phyloP scores from a whole-genome alignment of 2,888 invertebrate genomes.

The Abrostola tripartita region DNA sequence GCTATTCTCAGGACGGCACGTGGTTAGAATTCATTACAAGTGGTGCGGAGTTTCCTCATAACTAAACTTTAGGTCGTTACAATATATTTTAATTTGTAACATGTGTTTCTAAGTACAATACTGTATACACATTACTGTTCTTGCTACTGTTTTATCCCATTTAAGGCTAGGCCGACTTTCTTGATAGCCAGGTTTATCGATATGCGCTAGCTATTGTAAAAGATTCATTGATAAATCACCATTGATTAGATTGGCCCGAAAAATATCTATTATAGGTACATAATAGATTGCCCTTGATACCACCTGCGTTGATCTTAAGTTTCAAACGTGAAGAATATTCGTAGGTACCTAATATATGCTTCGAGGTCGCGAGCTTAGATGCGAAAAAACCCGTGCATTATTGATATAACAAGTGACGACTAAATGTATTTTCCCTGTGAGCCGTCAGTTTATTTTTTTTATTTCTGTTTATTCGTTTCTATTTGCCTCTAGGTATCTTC shows the following conservation, averaged over 20 bases:
- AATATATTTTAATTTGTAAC: constrained; percentile 43
- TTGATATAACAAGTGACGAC: too few species aligned
- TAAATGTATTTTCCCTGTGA: too few species aligned
- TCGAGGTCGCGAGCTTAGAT: too few species aligned
- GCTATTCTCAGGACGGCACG: constrained; percentile 30
- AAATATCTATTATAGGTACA: not conserved
- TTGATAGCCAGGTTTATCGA: not conserved
- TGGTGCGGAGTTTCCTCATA: constrained; percentile 38
- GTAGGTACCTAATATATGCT: too few species aligned
- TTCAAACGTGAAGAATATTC: too few species aligned
- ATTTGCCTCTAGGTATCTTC: too few species aligned
- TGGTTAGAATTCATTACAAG: constrained; percentile 37
- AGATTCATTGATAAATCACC: not conserved
- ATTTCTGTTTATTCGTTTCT: too few species aligned
- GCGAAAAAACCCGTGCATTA: too few species aligned
- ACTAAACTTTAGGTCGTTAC: constrained; percentile 37
- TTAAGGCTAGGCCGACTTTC: not conserved
- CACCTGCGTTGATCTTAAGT: too few species aligned
- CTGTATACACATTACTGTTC: not conserved
- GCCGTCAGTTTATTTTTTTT: too few species aligned
- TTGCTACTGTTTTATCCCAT: not conserved
- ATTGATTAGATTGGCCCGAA: not conserved
- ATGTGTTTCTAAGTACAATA: constrained; percentile 34
- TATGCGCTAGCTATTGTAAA: not conserved
- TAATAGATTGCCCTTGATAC: not conserved